Evolutionary conservation across 2,113 vertebrate species (phyloP).

Genomic region (Cepphus grylle): DNA sequence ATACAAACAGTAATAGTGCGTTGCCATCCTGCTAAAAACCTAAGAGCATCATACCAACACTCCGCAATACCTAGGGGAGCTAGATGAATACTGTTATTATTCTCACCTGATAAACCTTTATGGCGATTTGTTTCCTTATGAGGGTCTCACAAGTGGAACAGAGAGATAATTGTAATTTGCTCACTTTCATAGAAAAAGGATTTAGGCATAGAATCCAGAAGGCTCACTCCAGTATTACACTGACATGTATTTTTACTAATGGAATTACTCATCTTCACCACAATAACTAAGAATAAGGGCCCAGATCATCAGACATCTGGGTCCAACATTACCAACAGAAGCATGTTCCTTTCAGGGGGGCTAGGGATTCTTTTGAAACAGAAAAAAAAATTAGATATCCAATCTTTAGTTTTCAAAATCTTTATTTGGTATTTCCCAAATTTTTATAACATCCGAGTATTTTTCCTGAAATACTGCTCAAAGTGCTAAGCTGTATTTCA

Average conservation of each 20-base stretch:
- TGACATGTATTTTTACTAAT: neutral
- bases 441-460: neutral
- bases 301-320: neutral
- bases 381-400: neutral
- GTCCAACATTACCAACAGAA: neutral
- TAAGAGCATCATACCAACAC: neutral
- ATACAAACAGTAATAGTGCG: neutral
- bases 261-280: neutral
- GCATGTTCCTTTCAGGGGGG: neutral
- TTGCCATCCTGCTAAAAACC: neutral
- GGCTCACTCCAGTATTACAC: neutral
- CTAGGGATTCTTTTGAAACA: neutral
- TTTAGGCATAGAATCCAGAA: neutral
- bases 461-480: neutral
- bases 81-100: neutral
- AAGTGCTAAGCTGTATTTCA: neutral
- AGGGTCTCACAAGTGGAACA: neutral
- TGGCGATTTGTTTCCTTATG: neutral
- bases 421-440: neutral
- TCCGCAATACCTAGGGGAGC: neutral
- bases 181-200: neutral
- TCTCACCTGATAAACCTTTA: neutral
- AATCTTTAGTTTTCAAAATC: neutral
- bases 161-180: neutral
- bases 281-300: neutral